Evolutionary conservation across 1,140 invertebrate genomes (phyloP).

Genomic region (Pogonus chalceus): DNA sequence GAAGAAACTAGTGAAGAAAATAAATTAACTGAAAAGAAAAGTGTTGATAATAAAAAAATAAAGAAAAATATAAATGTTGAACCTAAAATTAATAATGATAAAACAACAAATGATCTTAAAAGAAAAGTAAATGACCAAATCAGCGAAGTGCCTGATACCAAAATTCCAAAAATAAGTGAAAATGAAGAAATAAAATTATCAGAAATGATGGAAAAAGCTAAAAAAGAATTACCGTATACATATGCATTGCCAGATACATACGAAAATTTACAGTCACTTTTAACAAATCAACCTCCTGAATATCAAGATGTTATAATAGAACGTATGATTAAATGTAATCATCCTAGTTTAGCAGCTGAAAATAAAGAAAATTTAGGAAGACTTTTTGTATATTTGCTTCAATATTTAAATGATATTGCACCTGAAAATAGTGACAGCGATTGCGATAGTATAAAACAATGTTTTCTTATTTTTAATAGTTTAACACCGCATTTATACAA

Average conservation of each 20-base stretch:
- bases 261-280: slow-evolving; percentile 52
- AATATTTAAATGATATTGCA: slow-evolving; percentile 60
- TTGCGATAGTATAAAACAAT: slow-evolving; percentile 38
- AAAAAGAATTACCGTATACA: slow-evolving; percentile 58
- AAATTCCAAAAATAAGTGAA: slow-evolving; percentile 20
- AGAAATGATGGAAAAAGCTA: slow-evolving; percentile 47
- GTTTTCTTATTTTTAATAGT: slow-evolving; percentile 50
- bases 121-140: neutral
- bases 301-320: slow-evolving; percentile 64
- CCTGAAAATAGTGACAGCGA: slow-evolving; percentile 37
- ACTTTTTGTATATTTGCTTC: slow-evolving; percentile 62
- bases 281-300: slow-evolving; percentile 47
- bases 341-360: slow-evolving; percentile 60
- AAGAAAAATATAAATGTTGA: slow-evolving; percentile 12
- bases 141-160: neutral
- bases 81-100: neutral
- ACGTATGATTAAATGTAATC: slow-evolving; percentile 76
- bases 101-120: slow-evolving; percentile 14
- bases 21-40: slow-evolving; percentile 18
- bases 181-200: slow-evolving; percentile 36
- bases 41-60: slow-evolving; percentile 17
- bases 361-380: slow-evolving; percentile 68
- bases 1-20: slow-evolving; percentile 20
- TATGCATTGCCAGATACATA: slow-evolving; percentile 55
- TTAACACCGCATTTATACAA: slow-evolving; percentile 62